Conservation (phyloP, 2,113 vertebrate species). For the Motacilla alba region DNA sequence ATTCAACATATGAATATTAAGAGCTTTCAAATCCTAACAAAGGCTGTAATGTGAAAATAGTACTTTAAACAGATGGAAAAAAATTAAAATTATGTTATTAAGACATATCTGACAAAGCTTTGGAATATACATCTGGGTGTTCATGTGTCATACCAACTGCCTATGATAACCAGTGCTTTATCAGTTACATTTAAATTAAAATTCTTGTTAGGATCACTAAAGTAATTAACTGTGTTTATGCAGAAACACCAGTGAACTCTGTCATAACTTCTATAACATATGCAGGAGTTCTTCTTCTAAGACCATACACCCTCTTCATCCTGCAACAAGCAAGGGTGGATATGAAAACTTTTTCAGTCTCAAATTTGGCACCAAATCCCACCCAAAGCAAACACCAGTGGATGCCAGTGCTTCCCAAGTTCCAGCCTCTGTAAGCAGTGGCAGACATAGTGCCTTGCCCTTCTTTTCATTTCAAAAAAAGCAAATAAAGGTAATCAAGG, state of each 20-base stretch:
- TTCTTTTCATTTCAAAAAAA: background rate
- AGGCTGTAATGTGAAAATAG: conserved; percentile 48
- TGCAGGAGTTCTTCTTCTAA: background rate
- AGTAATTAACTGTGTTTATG: background rate
- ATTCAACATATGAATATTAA: conserved; percentile 67
- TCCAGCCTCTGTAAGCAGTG: background rate
- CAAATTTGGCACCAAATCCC: background rate
- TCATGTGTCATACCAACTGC: conserved; percentile 26
- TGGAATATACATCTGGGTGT: conserved; percentile 34
- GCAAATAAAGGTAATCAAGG: background rate
- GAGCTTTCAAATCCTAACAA: conserved; percentile 60
- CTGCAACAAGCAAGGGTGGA: background rate
- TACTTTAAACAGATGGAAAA: conserved; percentile 51
- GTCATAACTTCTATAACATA: background rate
- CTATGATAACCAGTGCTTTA: background rate
- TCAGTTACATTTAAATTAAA: background rate
- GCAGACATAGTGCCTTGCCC: background rate
- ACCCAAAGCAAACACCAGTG: background rate
- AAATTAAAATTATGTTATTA: conserved; percentile 2
- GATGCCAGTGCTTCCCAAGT: background rate
- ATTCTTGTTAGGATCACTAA: background rate
- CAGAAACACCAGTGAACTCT: background rate
- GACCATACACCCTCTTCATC: background rate
- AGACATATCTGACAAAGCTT: background rate
- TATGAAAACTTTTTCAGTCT: background rate